Percentiles rank a stretch among this genome's conserved stretches.
Evolutionary conservation across 30 jellyfish, hydroid and myxozoan species (phyloP).

Genomic region (Hydra vulgaris): DNA sequence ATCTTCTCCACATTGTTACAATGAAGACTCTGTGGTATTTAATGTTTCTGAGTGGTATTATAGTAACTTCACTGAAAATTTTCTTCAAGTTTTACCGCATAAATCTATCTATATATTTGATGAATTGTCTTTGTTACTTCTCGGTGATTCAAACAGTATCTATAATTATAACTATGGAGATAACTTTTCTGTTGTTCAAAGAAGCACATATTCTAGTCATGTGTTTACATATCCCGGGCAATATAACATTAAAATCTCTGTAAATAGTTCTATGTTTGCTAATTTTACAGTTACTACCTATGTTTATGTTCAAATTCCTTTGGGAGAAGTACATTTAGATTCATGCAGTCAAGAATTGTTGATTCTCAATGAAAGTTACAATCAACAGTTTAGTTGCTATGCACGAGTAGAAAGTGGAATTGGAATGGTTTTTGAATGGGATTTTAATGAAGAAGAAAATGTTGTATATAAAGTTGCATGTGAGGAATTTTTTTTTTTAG

Average conservation of each 20-base stretch:
- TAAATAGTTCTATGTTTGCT: not conserved
- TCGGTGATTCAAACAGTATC: not conserved
- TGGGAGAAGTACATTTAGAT: not conserved
- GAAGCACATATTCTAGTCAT: not conserved
- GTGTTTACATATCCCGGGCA: slow-evolving; percentile 2
- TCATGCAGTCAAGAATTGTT: not conserved
- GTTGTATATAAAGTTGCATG: slow-evolving; percentile 1
- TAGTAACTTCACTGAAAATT: not conserved
- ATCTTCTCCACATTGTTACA: slow-evolving; percentile 4
- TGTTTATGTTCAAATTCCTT: slow-evolving; percentile 4
- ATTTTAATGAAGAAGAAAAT: not conserved
- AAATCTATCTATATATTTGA: not conserved
- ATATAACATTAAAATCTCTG: not conserved
- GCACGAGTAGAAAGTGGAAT: slow-evolving; percentile 11
- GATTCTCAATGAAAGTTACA: not conserved
- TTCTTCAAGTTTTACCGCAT: slow-evolving; percentile 6
- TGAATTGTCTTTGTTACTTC: not conserved
- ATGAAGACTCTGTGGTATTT: slow-evolving; percentile 10
- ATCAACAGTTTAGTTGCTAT: not conserved
- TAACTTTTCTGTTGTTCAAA: not conserved
- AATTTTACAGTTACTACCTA: not conserved
- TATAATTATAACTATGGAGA: slow-evolving; percentile 15
- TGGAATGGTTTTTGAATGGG: slow-evolving; percentile 2
- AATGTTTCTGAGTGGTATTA: slow-evolving; percentile 11
- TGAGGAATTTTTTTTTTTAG: not conserved